phyloP scores from a whole-genome alignment of 2,797 vertebrate genomes.

The Helarctos malayanus region DNA sequence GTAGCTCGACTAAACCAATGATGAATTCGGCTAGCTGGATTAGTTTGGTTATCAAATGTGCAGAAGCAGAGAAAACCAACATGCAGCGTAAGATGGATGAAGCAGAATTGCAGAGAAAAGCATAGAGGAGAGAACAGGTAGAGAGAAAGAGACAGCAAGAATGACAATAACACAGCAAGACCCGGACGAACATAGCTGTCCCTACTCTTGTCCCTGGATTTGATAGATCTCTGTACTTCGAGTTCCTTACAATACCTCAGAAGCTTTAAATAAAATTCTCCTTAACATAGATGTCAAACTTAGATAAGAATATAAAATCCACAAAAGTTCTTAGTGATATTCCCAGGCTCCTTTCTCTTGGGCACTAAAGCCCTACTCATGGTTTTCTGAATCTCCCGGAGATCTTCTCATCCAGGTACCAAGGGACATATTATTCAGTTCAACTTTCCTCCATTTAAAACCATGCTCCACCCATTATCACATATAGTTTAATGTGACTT shows the following conservation, averaged over 20 bases:
- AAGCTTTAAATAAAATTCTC: conserved; percentile 28
- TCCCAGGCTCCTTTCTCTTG: neutral
- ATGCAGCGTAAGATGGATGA: neutral
- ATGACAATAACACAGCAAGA: neutral
- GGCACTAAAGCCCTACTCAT: neutral
- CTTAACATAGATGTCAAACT: neutral
- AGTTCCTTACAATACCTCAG: neutral
- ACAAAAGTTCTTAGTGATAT: neutral
- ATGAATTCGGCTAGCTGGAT: neutral
- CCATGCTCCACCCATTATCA: neutral
- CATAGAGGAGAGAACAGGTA: neutral
- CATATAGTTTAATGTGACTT: neutral
- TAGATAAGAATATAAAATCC: neutral
- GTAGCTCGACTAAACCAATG: neutral
- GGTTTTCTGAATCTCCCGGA: neutral
- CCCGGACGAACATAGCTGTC: neutral
- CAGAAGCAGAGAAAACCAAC: neutral
- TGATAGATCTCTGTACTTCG: neutral
- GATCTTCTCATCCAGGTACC: neutral
- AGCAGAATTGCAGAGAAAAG: neutral
- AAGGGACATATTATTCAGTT: neutral
- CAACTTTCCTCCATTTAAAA: neutral
- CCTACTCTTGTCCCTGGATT: neutral
- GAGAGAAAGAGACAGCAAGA: neutral
- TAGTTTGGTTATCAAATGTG: neutral